A percentile compares a stretch with the other conserved stretches of the same genome.
These are phyloP conservation scores for Ctenoplectra terminalis DNA, from an alignment of 1,140 invertebrate species.

Conservation along the genomic window DNA sequence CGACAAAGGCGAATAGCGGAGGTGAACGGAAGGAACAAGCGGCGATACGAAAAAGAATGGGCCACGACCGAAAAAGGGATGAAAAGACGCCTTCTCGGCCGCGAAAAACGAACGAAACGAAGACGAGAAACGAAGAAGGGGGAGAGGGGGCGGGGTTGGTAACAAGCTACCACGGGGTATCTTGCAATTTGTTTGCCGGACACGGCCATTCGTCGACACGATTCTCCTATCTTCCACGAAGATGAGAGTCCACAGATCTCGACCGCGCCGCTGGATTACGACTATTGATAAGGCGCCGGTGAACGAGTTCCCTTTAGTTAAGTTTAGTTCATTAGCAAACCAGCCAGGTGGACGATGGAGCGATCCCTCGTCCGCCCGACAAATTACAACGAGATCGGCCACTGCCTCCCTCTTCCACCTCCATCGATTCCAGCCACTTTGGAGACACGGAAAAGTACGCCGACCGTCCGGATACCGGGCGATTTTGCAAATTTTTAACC, in stretches of 20 bases:
- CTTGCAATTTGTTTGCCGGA: slow-evolving; percentile 82
- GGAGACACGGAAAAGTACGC: not conserved
- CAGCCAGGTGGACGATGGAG: slow-evolving; percentile 68
- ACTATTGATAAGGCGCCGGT: slow-evolving; percentile 72
- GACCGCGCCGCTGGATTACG: slow-evolving; percentile 56
- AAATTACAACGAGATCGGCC: slow-evolving; percentile 73
- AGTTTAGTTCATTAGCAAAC: slow-evolving; percentile 75
- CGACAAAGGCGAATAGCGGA: slow-evolving; percentile 15
- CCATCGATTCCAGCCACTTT: slow-evolving; percentile 42
- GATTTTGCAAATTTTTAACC: too few species aligned
- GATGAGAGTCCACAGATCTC: slow-evolving; percentile 73
- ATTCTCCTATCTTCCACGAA: slow-evolving; percentile 79
- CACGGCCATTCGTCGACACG: slow-evolving; percentile 81
- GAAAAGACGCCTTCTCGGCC: slow-evolving; percentile 21
- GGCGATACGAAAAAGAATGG: slow-evolving; percentile 48
- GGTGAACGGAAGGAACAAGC: slow-evolving; percentile 12
- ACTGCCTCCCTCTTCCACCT: not conserved
- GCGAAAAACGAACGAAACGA: slow-evolving; percentile 28
- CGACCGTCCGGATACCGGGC: not conserved
- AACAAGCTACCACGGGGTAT: slow-evolving; percentile 76
- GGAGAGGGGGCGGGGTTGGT: slow-evolving; percentile 31
- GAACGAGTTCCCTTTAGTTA: slow-evolving; percentile 74
- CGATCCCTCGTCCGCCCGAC: slow-evolving; percentile 64
- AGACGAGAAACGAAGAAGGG: not conserved
- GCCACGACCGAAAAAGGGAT: slow-evolving; percentile 45